phyloP scores from a whole-genome alignment of 64 coral and sea anemone genomes.

The Porites lutea region DNA sequence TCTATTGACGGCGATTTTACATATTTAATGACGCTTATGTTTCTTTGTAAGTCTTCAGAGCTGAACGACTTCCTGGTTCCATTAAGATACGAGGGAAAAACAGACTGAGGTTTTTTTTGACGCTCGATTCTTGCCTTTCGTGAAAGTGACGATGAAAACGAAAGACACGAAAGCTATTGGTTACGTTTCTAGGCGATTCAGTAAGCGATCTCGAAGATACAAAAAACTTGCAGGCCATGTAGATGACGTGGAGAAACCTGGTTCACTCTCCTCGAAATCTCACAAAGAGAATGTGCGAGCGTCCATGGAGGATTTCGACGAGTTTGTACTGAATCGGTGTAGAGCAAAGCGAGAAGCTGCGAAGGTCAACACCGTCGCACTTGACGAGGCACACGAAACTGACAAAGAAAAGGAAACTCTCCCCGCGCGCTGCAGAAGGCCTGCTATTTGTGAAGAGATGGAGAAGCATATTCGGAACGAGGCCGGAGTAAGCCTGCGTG shows the following conservation, averaged over 20 bases:
- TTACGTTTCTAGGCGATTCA: slow-evolving; percentile 23
- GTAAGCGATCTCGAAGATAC: slow-evolving; percentile 17
- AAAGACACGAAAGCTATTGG: neutral
- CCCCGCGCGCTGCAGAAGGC: slow-evolving; percentile 18
- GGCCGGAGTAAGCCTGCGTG: slow-evolving; percentile 32
- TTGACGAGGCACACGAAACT: neutral
- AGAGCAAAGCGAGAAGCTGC: neutral
- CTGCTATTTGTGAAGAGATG: slow-evolving; percentile 66
- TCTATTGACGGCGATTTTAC: neutral
- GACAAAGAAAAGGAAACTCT: slow-evolving; percentile 1
- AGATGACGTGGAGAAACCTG: slow-evolving; percentile 2
- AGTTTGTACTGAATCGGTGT: slow-evolving; percentile 11
- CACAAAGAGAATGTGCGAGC: slow-evolving; percentile 12
- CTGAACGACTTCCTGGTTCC: slow-evolving; percentile 32
- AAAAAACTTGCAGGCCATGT: neutral
- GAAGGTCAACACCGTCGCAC: slow-evolving; percentile 5
- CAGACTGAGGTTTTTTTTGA: neutral
- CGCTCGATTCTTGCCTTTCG: neutral
- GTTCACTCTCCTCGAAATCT: neutral
- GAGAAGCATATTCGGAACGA: slow-evolving; percentile 35
- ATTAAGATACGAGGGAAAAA: neutral
- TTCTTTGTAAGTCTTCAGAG: neutral
- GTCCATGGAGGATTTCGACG: slow-evolving; percentile 1
- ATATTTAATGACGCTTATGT: neutral
- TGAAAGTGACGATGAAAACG: neutral